Evolutionary conservation across 2,797 vertebrate genomes (phyloP), one percentile per base, ranked within the genome.

Genomic region (Echiichthys vipera): DNA sequence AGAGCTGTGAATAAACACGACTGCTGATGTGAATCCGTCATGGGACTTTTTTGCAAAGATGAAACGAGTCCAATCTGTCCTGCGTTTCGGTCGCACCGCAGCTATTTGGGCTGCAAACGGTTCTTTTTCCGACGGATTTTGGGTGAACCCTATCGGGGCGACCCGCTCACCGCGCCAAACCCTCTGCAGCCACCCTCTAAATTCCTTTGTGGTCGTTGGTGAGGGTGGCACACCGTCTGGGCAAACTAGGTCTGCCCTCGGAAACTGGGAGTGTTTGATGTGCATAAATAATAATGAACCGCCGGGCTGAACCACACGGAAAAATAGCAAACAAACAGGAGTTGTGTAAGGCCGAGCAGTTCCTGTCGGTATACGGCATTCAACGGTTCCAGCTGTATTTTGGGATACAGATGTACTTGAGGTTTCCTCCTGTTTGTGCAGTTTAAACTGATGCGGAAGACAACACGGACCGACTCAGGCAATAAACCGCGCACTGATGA

Each of bases 301-400:
- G 17, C 82, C 72, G 81, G 77, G 83, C 75, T 59, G 77, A 77
- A 67, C 86, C 79, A 2, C 77, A 65, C 63, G 87, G 85, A 91
- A 92, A 94, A 93, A 92, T 72, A 92, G 88, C 89, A 93, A 94
- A 94, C 90, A 93, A 92, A 88, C 79, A 80, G 78, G 84, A 71
- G 87, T 87, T 94, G 92, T 94, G 93, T 93, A 80, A 92, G 87
- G 87, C 89, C 89, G 85, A 85, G 87, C 85, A 78, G 86, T 94
- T 94, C 92, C 94, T 91, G 90, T 90, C 75, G 69, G 71, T 86
- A 43, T 73, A 39, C 34, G 20, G 42, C 73, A 59, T 59, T 55
- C 74, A 81, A 85, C 3, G 20, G 61, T 70, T 29, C n/a, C 15
- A 65, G 57, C 20, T 81, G 66, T 92, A 91, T 92, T 94, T 91